Conservation (phyloP, 2,113 vertebrate genomes). For the Bos taurus region ARS-UCD2.0 NC_037328.1:41360001-41360500, state of each 20-base stretch:
- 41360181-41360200: conserved; percentile 19
- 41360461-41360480: conserved; percentile 51
- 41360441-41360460: conserved; percentile 21
- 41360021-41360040: not conserved
- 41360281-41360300: not conserved
- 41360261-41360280: conserved; percentile 21
- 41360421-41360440: not conserved
- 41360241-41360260: conserved; percentile 21
- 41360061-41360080: not conserved
- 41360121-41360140: not conserved
- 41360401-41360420: conserved; percentile 31
- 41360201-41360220: not conserved
- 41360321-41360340: not conserved
- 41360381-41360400: not conserved
- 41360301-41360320: not conserved
- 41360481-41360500: conserved; percentile 27
- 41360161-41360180: not conserved
- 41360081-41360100: not conserved
- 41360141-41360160: not conserved
- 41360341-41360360: not conserved
- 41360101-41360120: not conserved
- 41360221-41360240: not conserved
- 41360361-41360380: not conserved
- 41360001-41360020: not conserved
- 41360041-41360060: not conserved